A percentile compares a stretch with the other conserved stretches of the same genome.
phyloP scores from a whole-genome alignment of 2,888 invertebrate species.

The Orchestes rusci region DNA sequence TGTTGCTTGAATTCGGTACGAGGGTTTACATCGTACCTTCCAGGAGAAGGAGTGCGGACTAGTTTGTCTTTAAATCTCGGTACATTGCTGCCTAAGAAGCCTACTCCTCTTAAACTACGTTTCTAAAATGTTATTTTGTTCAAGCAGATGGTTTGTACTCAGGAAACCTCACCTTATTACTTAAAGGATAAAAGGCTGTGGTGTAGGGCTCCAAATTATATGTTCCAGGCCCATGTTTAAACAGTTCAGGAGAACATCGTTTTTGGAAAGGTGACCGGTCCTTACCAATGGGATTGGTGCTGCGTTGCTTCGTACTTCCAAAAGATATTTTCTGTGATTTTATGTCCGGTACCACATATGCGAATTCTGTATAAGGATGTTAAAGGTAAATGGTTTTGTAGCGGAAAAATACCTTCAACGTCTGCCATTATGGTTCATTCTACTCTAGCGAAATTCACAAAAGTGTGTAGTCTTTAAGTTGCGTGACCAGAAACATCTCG shows the following conservation, averaged over 20 bases:
- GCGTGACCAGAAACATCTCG: constrained; percentile 18
- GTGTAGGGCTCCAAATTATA: constrained; percentile 32
- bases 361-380: constrained; percentile 33
- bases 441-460: background rate
- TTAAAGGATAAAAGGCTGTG: constrained; percentile 29
- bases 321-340: constrained; percentile 36
- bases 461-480: constrained; percentile 6
- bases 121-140: constrained; percentile 26
- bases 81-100: constrained; percentile 34
- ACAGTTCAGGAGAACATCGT: constrained; percentile 27
- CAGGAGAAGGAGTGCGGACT: constrained; percentile 37
- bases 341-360: constrained; percentile 38
- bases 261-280: constrained; percentile 34
- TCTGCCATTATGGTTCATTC: background rate
- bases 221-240: constrained; percentile 31
- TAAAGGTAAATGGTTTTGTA: too few relatives aligned
- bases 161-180: constrained; percentile 31
- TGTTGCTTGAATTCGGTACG: constrained; percentile 26
- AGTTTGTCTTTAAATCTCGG: constrained; percentile 33
- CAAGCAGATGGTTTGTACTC: background rate
- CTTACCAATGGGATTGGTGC: constrained; percentile 35
- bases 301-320: constrained; percentile 33
- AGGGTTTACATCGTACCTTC: constrained; percentile 31
- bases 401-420: too few relatives aligned
- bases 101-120: constrained; percentile 35